Evolutionary conservation across 2,797 vertebrate species (phyloP).

Genomic region (Nannoperca obscura): DNA sequence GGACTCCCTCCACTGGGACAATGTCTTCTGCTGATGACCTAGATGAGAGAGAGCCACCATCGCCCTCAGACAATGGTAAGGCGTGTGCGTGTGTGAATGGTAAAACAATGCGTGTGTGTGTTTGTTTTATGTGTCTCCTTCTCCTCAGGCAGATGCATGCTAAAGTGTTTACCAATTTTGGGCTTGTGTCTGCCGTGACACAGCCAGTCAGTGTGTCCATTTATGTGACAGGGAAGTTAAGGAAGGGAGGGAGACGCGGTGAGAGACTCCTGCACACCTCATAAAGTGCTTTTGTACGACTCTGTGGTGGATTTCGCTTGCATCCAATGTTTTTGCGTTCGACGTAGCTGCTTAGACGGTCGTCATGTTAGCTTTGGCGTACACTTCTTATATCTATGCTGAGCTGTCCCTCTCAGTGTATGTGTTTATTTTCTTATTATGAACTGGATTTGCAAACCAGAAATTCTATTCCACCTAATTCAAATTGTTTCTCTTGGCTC

Average conservation of each 20-base stretch:
- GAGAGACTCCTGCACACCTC: slow-evolving; percentile 5
- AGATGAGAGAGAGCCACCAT: slow-evolving; percentile 94
- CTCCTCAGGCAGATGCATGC: slow-evolving; percentile 85
- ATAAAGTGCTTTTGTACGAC: neutral
- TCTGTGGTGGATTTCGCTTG: slow-evolving; percentile 32
- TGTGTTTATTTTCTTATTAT: slow-evolving; percentile 47
- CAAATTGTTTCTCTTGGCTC: neutral
- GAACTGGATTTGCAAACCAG: slow-evolving; percentile 23
- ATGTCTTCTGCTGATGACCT: slow-evolving; percentile 99
- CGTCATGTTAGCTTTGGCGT: slow-evolving; percentile 65
- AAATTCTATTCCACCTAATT: neutral
- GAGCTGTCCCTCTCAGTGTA: slow-evolving; percentile 37
- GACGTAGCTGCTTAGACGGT: slow-evolving; percentile 40
- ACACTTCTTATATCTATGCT: slow-evolving; percentile 61
- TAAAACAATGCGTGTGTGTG: slow-evolving; percentile 37
- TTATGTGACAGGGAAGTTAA: slow-evolving; percentile 24
- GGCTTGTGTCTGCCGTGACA: slow-evolving; percentile 23
- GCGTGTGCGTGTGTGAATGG: slow-evolving; percentile 10
- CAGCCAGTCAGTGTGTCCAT: slow-evolving; percentile 18
- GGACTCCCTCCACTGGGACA: slow-evolving; percentile 97
- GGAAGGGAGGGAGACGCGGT: slow-evolving; percentile 9
- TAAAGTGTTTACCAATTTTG: slow-evolving; percentile 11
- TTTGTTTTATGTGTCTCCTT: neutral
- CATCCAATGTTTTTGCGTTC: slow-evolving; percentile 56
- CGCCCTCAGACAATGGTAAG: slow-evolving; percentile 94